Evolutionary conservation across 2,797 vertebrate species (phyloP), one percentile per base, ranked within the genome.

Genomic region (Hydrophis major): DNA sequence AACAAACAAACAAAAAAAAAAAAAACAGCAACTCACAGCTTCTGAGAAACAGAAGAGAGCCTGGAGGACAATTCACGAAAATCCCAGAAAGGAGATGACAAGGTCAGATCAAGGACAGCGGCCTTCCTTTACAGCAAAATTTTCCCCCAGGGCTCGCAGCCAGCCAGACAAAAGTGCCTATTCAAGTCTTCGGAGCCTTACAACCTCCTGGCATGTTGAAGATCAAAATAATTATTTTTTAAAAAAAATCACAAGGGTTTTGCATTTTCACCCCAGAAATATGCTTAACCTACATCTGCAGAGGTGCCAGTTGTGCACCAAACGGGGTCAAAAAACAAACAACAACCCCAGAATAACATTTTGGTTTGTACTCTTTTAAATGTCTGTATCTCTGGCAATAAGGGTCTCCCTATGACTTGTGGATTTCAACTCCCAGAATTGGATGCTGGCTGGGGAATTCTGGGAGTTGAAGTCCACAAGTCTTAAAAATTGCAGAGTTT

Each of bases 81-180:
- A 6, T 20, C 28, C 89, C 2, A 0, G 93, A 78, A 78, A 13
- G 0, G 0, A 0, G 0, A 53, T 25, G 42, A 3, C 37, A 87
- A 94, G 93, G 93, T 95, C 92, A 90, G 47, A 55, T 14, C 88
- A 90, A 95, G 95, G 93, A 92, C 95, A 0, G 74, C 37, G 4
- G 6, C 0, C 0, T 57, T 6, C 10, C 92, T 57, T 18, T 1
- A n/a, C 69, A 27, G 66, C 87, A 74, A 83, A 11, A 47, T 18
- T 53, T 78, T n/a, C 12, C 37, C n/a, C 32, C 6, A 0, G 0
- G 4, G n/a, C 32, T 87, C 47, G 28, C 7, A 61, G 0, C 27
- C 1, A 66, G 47, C 14, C 3, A 69, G 66, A 22, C 89, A 53
- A 32, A 57, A 56, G 22, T 1, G 69, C 22, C 63, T 59, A 57